Evolutionary conservation across 2,113 vertebrate species (phyloP).

Genomic region (Chunga burmeisteri): DNA sequence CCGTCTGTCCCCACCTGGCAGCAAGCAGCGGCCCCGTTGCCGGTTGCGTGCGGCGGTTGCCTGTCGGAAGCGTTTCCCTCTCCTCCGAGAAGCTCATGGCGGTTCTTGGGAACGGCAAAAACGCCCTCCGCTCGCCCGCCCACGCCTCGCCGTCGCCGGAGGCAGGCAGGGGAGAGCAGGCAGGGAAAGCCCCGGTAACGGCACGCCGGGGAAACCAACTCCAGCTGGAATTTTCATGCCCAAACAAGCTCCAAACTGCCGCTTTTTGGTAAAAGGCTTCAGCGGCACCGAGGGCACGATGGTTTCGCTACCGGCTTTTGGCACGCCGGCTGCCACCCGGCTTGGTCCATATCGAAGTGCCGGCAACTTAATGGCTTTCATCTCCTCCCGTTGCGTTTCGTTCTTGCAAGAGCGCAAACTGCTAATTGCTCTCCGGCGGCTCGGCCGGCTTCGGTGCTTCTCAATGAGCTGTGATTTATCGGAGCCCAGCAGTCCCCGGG

Average conservation of each 20-base stretch:
- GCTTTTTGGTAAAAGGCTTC: not conserved
- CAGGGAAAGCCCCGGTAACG: not conserved
- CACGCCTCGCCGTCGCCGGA: not conserved
- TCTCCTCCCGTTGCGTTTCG: not conserved
- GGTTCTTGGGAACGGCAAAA: not conserved
- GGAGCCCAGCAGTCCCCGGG: not conserved
- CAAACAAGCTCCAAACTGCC: not conserved
- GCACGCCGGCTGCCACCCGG: not conserved
- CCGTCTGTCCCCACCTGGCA: not conserved
- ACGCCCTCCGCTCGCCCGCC: not conserved
- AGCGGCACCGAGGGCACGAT: accelerated
- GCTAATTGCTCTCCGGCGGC: not conserved
- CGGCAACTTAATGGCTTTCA: not conserved
- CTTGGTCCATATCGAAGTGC: not conserved
- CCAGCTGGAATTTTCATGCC: not conserved
- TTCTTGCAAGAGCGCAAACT: not conserved
- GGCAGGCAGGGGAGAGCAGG: not conserved
- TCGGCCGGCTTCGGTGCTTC: not conserved
- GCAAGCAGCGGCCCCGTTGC: not conserved
- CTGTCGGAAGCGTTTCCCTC: not conserved
- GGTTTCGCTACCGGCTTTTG: not conserved
- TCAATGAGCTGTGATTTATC: not conserved
- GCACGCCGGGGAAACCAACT: not conserved
- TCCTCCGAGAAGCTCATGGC: constrained; percentile 21
- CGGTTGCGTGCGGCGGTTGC: not conserved